Evolutionary conservation across 2,888 invertebrate species (phyloP).

Genomic region (Blera fallax): DNA sequence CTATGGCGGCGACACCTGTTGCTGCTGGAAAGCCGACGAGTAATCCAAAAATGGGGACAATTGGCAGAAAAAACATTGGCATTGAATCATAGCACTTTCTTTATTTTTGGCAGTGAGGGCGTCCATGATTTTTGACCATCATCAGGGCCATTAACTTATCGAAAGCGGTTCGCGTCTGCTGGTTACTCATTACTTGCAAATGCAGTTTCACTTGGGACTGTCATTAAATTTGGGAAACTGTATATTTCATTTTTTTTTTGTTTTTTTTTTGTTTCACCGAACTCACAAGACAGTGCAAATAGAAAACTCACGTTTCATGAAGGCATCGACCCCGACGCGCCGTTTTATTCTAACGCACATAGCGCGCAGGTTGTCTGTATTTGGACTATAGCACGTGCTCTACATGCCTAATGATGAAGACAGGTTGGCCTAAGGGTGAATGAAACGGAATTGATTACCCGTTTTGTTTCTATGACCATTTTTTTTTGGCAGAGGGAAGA

Average conservation of each 20-base stretch:
- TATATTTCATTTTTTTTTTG: not conserved
- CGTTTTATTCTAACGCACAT: slow-evolving; percentile 27
- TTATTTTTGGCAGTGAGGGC: slow-evolving; percentile 56
- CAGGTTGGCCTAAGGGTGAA: slow-evolving; percentile 32
- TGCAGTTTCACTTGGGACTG: slow-evolving; percentile 25
- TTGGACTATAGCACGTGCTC: slow-evolving; percentile 59
- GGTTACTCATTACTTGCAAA: slow-evolving; percentile 1
- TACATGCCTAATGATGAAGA: slow-evolving; percentile 37
- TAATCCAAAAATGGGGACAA: slow-evolving; percentile 53
- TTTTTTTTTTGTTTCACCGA: not conserved
- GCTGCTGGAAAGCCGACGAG: slow-evolving; percentile 34
- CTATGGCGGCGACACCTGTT: slow-evolving; percentile 43
- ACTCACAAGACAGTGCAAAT: slow-evolving; percentile 44
- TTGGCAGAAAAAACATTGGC: slow-evolving; percentile 39
- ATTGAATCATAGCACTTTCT: slow-evolving; percentile 70
- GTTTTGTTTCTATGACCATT: slow-evolving; percentile 51
- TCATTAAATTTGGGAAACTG: not conserved
- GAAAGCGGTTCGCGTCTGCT: slow-evolving; percentile 26
- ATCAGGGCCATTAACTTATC: slow-evolving; percentile 41
- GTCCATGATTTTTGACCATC: slow-evolving; percentile 6
- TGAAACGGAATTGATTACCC: slow-evolving; percentile 45
- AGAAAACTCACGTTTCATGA: slow-evolving; percentile 60
- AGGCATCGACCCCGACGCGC: slow-evolving; percentile 52
- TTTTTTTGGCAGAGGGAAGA: slow-evolving; percentile 12
- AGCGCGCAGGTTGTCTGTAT: slow-evolving; percentile 12